Evolutionary conservation across 2,888 invertebrate species (phyloP), one percentile per base, ranked within the genome.

Genomic region (Nephrotoma guestfalica): DNA sequence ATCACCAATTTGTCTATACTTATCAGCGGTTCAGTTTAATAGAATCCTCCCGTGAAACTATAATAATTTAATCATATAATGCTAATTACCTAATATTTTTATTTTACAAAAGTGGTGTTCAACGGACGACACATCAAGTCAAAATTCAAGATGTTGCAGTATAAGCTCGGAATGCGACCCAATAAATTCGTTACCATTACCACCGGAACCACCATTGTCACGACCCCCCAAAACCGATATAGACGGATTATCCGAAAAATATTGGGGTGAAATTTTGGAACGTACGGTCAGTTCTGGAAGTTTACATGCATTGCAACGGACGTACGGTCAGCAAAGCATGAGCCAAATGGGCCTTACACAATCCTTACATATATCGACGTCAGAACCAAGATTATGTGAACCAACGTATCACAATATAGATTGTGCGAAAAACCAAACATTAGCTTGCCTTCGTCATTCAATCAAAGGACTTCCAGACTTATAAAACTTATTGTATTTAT

Each of bases 241-340:
- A 88, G 95, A 95, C 89, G 94, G 94, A 0, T 92, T 94, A 0
- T 94, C 94, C 18, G 95, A 95, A 90, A 94, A 95, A 90, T 94
- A 94, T 89, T 95, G 95, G 95, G 95, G 95, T 41, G 96, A 96
- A 92, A 96, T 96, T 89, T 92, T 96, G 88, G 96, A 96, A 90
- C 92, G 96, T 6, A 96, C 96, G 0, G 94, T 96, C 7, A 96
- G 96, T 84, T 95, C 95, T 0, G 94, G 93, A 87, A 96, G 96
- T 86, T 92, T 96, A 84, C 96, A 96, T 89, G 95, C 95, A 43
- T 93, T 95, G 88, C 94, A 94, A 89, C 91, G 91, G 88, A 90
- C 89, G 15, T 90, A 90, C 87, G 90, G 90, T 4, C 90, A 90
- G 87, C 89, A 89, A 87, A 91, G 91, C 86, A 91, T 91, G 88